These are phyloP conservation scores for Euspilapteryx auroguttella DNA, from an alignment of 2,888 invertebrate genomes.

Conservation along the genomic window DNA sequence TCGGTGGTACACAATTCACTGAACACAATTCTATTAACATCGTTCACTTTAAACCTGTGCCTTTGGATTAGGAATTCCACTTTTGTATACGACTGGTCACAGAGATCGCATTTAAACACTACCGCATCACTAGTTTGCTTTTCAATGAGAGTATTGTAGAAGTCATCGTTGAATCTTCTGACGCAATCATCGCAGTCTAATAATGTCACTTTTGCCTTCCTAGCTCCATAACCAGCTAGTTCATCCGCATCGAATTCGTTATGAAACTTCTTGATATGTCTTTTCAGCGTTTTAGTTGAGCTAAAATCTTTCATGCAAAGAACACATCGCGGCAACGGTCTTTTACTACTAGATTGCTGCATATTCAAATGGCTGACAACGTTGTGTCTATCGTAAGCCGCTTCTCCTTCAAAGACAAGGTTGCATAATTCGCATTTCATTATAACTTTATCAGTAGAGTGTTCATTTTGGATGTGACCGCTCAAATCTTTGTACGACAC, in stretches of 20 bases:
- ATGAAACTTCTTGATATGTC: constrained; percentile 41
- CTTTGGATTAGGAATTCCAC: constrained; percentile 29
- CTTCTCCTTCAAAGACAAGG: constrained; percentile 29
- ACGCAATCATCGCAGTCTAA: constrained; percentile 33
- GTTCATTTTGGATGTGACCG: constrained; percentile 28
- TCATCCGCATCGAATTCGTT: constrained; percentile 29
- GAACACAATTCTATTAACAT: constrained; percentile 24
- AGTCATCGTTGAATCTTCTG: constrained; percentile 24
- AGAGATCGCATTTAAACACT: constrained; percentile 27
- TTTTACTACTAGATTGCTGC: constrained; percentile 14
- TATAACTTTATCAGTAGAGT: constrained; percentile 31
- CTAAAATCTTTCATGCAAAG: constrained; percentile 44
- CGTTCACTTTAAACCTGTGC: constrained; percentile 14
- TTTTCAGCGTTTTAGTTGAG: constrained; percentile 30
- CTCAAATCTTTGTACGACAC: constrained; percentile 23
- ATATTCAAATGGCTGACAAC: constrained; percentile 16
- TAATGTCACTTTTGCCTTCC: constrained; percentile 15
- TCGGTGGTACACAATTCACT: constrained; percentile 38
- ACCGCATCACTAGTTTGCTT: constrained; percentile 20
- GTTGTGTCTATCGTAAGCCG: constrained; percentile 30
- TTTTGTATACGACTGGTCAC: constrained; percentile 18
- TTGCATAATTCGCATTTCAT: constrained; percentile 42
- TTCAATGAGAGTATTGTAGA: constrained; percentile 14
- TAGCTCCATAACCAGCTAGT: constrained; percentile 21
- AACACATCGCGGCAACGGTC: constrained; percentile 25